phyloP scores from a whole-genome alignment of 2,888 invertebrate genomes.

The Melolontha melolontha region DNA sequence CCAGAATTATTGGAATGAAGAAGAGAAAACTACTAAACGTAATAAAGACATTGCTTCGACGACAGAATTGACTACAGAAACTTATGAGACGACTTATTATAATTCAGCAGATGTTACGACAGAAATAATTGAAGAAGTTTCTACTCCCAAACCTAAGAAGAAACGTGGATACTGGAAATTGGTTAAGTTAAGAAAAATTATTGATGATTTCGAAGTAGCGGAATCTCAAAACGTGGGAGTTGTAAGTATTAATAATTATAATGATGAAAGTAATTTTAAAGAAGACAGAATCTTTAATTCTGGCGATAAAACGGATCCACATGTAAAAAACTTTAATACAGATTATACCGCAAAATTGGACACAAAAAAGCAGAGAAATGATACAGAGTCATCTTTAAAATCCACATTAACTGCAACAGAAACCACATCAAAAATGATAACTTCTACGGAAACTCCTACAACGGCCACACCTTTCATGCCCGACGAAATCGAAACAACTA shows the following conservation, averaged over 20 bases:
- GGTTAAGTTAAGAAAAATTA: slow-evolving; percentile 69
- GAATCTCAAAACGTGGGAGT: slow-evolving; percentile 80
- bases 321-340: not conserved
- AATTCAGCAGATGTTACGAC: slow-evolving; percentile 42
- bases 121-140: slow-evolving; percentile 45
- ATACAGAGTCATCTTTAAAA: slow-evolving; percentile 28
- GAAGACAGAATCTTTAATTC: slow-evolving; percentile 19
- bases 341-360: slow-evolving; percentile 56
- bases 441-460: slow-evolving; percentile 14
- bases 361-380: slow-evolving; percentile 17
- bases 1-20: slow-evolving; percentile 33
- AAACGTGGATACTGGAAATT: slow-evolving; percentile 82
- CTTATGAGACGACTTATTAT: slow-evolving; percentile 3
- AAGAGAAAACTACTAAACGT: slow-evolving; percentile 7
- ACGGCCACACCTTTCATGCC: slow-evolving; percentile 43
- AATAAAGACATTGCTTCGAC: slow-evolving; percentile 45
- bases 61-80: slow-evolving; percentile 1
- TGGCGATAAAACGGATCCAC: not conserved
- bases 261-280: slow-evolving; percentile 61
- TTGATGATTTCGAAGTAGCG: slow-evolving; percentile 80
- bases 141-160: slow-evolving; percentile 48
- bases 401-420: slow-evolving; percentile 7
- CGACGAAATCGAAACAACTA: slow-evolving; percentile 37
- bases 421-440: not conserved
- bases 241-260: slow-evolving; percentile 55